Percentiles rank a stretch among this genome's conserved stretches.
Evolutionary conservation across 1,140 invertebrate genomes (phyloP).

Genomic region (Drosophila bocqueti): DNA sequence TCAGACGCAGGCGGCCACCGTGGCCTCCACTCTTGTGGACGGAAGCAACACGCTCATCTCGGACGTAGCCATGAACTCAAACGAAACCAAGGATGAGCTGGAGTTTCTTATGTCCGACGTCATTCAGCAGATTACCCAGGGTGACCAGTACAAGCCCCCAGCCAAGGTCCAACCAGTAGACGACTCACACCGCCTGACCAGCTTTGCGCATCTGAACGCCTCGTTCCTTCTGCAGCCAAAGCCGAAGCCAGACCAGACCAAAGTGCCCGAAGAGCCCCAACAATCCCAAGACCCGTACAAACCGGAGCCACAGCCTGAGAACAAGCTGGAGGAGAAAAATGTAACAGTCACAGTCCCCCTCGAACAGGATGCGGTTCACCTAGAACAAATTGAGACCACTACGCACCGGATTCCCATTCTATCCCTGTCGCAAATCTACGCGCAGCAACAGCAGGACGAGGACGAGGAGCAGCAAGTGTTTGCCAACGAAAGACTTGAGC

Average conservation of each 20-base stretch:
- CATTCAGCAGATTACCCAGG: slow-evolving; percentile 72
- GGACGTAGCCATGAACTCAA: slow-evolving; percentile 68
- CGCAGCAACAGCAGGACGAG: slow-evolving; percentile 72
- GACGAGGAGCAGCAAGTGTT: slow-evolving; percentile 66
- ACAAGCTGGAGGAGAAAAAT: slow-evolving; percentile 12
- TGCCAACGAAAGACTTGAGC: slow-evolving; percentile 45
- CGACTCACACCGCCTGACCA: slow-evolving; percentile 66
- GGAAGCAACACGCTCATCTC: slow-evolving; percentile 61
- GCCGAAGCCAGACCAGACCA: slow-evolving; percentile 32
- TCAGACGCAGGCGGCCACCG: slow-evolving; percentile 84
- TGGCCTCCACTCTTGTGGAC: slow-evolving; percentile 82
- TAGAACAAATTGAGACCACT: slow-evolving; percentile 42
- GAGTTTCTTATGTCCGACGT: slow-evolving; percentile 80
- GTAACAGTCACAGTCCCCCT: slow-evolving; percentile 21
- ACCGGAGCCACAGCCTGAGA: slow-evolving; percentile 6
- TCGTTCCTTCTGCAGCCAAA: slow-evolving; percentile 65
- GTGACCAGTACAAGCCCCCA: slow-evolving; percentile 18
- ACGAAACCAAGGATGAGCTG: slow-evolving; percentile 78
- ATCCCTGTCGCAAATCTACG: slow-evolving; percentile 79
- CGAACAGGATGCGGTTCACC: slow-evolving; percentile 51
- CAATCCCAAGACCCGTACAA: slow-evolving; percentile 8
- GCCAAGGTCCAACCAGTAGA: slow-evolving; percentile 10
- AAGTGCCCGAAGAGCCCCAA: slow-evolving; percentile 9
- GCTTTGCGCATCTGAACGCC: slow-evolving; percentile 70
- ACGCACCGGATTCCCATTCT: slow-evolving; percentile 55